A percentile compares a stretch with the other conserved stretches of the same genome.
Evolutionary conservation across 1,140 invertebrate genomes (phyloP).

Genomic region (Trypoxylus dichotomus): DNA sequence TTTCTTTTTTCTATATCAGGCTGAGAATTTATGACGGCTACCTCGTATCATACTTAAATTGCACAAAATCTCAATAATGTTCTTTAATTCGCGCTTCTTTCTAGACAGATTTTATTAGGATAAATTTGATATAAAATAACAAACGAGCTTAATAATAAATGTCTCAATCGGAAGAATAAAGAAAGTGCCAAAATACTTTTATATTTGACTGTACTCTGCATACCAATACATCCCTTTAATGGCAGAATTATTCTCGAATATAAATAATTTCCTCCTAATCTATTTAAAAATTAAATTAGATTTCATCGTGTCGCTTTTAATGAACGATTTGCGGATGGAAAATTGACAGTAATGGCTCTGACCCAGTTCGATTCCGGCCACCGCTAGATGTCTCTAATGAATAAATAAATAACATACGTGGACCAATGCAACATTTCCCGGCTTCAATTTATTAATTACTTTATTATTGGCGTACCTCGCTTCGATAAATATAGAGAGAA

Average conservation of each 20-base stretch:
- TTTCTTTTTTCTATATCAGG: too few species aligned
- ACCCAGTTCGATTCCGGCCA: neutral
- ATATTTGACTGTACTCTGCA: too few species aligned
- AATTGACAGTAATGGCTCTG: conserved; percentile 2
- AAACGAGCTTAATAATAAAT: too few species aligned
- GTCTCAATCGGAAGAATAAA: too few species aligned
- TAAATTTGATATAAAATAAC: too few species aligned
- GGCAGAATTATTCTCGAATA: neutral
- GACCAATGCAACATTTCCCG: neutral
- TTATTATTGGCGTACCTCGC: neutral
- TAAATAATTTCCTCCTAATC: neutral
- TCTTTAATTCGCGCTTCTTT: too few species aligned
- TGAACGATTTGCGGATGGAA: neutral
- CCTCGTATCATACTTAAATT: too few species aligned
- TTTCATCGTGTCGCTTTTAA: neutral
- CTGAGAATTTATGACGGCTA: too few species aligned
- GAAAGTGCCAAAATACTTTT: too few species aligned
- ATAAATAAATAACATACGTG: conserved; percentile 7
- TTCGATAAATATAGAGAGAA: neutral
- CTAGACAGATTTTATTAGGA: too few species aligned
- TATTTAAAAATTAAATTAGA: conserved; percentile 5
- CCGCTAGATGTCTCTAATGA: neutral
- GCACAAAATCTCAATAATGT: too few species aligned
- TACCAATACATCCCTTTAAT: neutral
- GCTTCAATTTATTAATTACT: neutral